Evolutionary conservation across 1,140 invertebrate species (phyloP).

Genomic region (Anastatus disparis): DNA sequence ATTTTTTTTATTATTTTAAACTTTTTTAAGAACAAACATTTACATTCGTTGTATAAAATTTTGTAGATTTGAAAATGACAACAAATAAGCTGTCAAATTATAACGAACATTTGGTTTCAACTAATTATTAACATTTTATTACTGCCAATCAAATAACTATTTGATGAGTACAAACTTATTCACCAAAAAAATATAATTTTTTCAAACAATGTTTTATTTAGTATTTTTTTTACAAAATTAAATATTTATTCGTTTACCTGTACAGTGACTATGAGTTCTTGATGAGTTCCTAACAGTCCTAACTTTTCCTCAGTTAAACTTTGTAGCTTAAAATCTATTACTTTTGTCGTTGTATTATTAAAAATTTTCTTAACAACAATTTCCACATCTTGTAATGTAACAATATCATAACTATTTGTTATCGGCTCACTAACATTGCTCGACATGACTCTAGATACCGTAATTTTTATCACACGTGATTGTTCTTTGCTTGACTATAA

Average conservation of each 20-base stretch:
- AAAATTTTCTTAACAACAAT: background rate
- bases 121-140: too few species aligned
- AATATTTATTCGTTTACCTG: background rate
- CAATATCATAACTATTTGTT: background rate
- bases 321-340: background rate
- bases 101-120: background rate
- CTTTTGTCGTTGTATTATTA: background rate
- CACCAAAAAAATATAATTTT: too few species aligned
- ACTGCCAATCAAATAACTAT: too few species aligned
- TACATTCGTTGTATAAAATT: too few species aligned
- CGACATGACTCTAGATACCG: background rate
- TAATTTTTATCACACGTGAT: too few species aligned
- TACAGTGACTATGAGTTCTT: background rate
- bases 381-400: background rate
- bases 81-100: too few species aligned
- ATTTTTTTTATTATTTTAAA: too few species aligned
- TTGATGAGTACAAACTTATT: background rate
- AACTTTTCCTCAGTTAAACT: background rate
- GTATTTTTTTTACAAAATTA: background rate
- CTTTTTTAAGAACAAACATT: too few species aligned
- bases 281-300: background rate
- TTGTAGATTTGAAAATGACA: too few species aligned
- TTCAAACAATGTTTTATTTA: too few species aligned
- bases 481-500: too few species aligned
- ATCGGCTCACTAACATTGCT: background rate